Conservation (phyloP, 2,888 invertebrate genomes). For the Pseudococcus longispinus region DNA sequence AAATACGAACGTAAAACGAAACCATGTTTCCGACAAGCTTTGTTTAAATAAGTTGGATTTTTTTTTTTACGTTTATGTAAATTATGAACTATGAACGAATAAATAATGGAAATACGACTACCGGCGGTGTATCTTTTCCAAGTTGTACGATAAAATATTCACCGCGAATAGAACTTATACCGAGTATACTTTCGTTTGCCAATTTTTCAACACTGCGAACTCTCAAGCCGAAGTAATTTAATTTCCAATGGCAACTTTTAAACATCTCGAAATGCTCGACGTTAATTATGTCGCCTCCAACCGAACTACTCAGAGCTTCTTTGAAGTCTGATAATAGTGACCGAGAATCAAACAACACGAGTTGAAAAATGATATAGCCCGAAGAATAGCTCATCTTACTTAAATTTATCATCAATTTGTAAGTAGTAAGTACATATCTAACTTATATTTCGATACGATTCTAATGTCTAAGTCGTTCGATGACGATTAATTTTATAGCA, state of each 20-base stretch:
- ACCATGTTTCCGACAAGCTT: not conserved
- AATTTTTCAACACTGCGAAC: not conserved
- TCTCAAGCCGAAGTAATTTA: not conserved
- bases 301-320: not conserved
- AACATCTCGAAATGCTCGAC: not conserved
- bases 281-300: not conserved
- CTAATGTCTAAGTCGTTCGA: not conserved
- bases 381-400: not conserved
- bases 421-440: too few species aligned
- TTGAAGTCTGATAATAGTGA: not conserved
- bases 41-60: not conserved
- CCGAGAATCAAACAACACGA: not conserved
- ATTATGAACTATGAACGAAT: constrained; percentile 16
- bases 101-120: constrained; percentile 17
- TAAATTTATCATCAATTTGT: not conserved
- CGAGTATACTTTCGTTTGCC: constrained; percentile 1
- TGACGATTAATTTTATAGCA: not conserved
- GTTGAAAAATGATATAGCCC: not conserved
- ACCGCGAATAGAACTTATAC: not conserved
- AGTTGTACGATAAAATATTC: constrained; percentile 23
- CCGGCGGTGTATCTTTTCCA: not conserved
- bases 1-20: not conserved
- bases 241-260: not conserved
- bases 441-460: not conserved
- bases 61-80: constrained; percentile 15